Evolutionary conservation across 2,888 invertebrate species (phyloP).

Genomic region (Hymenopus coronatus): DNA sequence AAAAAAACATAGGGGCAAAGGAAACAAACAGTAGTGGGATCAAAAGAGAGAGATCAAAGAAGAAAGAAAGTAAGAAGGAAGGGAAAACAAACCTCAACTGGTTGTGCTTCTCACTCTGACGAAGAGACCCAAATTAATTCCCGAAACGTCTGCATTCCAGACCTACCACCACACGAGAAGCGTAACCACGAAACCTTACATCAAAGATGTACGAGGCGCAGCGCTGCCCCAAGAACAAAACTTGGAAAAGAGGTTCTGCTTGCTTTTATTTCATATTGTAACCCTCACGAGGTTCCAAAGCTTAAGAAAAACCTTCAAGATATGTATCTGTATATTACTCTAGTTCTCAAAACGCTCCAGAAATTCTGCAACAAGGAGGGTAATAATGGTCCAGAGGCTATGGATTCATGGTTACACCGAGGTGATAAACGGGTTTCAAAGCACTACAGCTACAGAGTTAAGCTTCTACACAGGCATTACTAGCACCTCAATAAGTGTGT

Average conservation of each 20-base stretch:
- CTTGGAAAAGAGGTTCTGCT: neutral
- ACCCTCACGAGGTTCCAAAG: too few relatives aligned
- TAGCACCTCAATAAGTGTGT: too few relatives aligned
- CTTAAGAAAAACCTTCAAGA: too few relatives aligned
- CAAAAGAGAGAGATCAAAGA: neutral
- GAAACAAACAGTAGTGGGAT: neutral
- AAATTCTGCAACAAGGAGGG: too few relatives aligned
- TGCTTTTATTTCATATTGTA: neutral
- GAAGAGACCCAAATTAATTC: neutral
- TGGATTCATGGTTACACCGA: too few relatives aligned
- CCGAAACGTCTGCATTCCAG: neutral
- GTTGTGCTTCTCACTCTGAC: neutral
- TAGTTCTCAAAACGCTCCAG: too few relatives aligned
- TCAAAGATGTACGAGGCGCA: neutral
- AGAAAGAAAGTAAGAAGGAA: neutral
- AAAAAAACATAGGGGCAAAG: neutral
- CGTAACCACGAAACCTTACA: neutral
- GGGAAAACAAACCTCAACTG: neutral
- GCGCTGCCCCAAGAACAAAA: neutral
- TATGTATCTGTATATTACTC: too few relatives aligned
- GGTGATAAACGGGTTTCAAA: too few relatives aligned
- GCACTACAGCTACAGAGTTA: too few relatives aligned
- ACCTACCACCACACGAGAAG: neutral
- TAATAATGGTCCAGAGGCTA: too few relatives aligned
- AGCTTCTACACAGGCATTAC: too few relatives aligned